These are phyloP conservation scores for Gorilla gorilla DNA, from an alignment of 2,113 vertebrate genomes.

Conservation along the genomic window DNA sequence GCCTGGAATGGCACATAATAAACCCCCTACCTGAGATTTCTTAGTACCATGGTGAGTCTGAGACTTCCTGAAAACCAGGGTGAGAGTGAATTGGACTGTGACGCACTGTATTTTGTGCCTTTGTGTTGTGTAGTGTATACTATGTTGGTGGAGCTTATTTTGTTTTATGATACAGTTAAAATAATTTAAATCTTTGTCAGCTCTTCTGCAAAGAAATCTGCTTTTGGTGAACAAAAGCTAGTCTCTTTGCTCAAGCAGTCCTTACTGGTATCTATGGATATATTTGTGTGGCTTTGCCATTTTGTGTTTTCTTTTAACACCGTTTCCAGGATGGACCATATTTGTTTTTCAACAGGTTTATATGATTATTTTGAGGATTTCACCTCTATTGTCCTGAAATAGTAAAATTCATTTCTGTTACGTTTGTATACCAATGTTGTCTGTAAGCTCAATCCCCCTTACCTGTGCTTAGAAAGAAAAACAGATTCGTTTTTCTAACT, in stretches of 20 bases:
- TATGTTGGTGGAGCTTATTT: slow-evolving; percentile 35
- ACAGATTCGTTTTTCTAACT: not conserved
- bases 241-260: slow-evolving; percentile 58
- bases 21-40: not conserved
- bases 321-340: slow-evolving; percentile 18
- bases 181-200: not conserved
- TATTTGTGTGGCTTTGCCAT: slow-evolving; percentile 73
- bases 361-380: slow-evolving; percentile 25
- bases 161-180: slow-evolving; percentile 36
- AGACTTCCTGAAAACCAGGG: not conserved
- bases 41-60: not conserved
- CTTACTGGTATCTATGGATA: slow-evolving; percentile 23
- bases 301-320: slow-evolving; percentile 61
- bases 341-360: slow-evolving; percentile 48
- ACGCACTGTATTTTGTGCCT: slow-evolving; percentile 63
- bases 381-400: not conserved
- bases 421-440: slow-evolving; percentile 48
- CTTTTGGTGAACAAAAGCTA: slow-evolving; percentile 66
- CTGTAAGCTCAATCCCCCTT: slow-evolving; percentile 31
- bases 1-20: not conserved
- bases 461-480: not conserved
- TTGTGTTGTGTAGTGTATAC: slow-evolving; percentile 61
- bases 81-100: not conserved
- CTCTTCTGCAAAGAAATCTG: slow-evolving; percentile 61
- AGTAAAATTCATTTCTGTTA: slow-evolving; percentile 24